Base-by-base conservation (phyloP, 2,113 vertebrate genomes). In the Excalfactoria chinensis region DNA sequence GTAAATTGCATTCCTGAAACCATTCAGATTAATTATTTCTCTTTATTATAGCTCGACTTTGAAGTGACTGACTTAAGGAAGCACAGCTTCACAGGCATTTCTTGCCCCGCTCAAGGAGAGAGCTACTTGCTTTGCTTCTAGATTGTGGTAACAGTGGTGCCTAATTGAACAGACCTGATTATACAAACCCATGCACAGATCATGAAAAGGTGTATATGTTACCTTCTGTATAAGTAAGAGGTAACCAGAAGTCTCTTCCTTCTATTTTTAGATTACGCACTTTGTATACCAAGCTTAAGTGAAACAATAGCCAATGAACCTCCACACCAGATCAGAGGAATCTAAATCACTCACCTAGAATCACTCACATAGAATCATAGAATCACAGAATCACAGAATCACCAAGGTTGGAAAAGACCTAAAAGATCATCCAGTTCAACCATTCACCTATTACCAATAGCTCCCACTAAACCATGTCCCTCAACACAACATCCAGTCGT, bases 11-110 rank as follows among this genome's bases (percentile, higher is more conserved):
- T 58, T 78, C 59, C 55, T 78, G 14, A 84, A 23, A 25, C n/a
- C 14, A 72, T 12, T 3, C 17, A 75, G n/a, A 58, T 58, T 48
- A 78, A 58, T 60, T 40, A 9, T 60, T 93, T 90, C 48, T 66
- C 66, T 72, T 84, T 64, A 64, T 21, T 0, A 0, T 35, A 85
- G 15, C 28, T 73, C 90, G 17, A 34, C 4, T n/a, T 40, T 72
- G 34, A 92, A 74, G 40, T 80, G 88, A 70, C 68, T 55, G 23
- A 62, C 68, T 48, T 46, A 79, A 79, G 28, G 19, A 89, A 75
- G 40, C 48, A 53, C 7, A 86, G 28, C 30, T 68, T 59, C 40
- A n/a, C 20, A 59, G 35, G 28, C 14, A 13, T 37, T 70, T 83
- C 68, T 73, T 3, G 1, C 25, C 35, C 80, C 68, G 58, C 21